Conservation (phyloP, 2,888 invertebrate species). For the Nebria salina region DNA sequence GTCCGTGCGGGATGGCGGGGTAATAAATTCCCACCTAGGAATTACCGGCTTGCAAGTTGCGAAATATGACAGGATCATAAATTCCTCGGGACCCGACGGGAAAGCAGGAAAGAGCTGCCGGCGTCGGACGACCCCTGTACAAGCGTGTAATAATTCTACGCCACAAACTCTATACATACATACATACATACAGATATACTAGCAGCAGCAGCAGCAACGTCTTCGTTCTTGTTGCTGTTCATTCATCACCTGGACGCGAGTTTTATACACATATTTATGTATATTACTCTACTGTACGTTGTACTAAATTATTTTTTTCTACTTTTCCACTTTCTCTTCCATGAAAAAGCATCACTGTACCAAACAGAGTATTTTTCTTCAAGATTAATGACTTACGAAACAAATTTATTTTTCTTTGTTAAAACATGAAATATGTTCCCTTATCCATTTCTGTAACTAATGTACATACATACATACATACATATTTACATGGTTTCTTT, state of each 20-base stretch:
- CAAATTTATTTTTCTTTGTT: background rate
- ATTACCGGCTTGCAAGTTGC: slow-evolving; percentile 70
- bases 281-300: background rate
- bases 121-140: slow-evolving; percentile 14
- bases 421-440: background rate
- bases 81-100: slow-evolving; percentile 61
- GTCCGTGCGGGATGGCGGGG: slow-evolving; percentile 66
- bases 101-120: slow-evolving; percentile 58
- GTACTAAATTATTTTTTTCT: background rate
- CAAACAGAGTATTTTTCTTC: background rate
- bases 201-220: slow-evolving; percentile 51
- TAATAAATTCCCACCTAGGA: slow-evolving; percentile 69
- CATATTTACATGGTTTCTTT: too few relatives aligned
- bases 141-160: slow-evolving; percentile 55
- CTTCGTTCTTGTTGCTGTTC: slow-evolving; percentile 48
- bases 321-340: background rate
- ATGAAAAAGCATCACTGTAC: background rate
- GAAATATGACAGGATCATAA: slow-evolving; percentile 70
- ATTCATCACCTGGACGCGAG: slow-evolving; percentile 14
- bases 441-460: too few relatives aligned
- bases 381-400: background rate
- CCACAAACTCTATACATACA: slow-evolving; percentile 15
- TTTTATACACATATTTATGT: background rate
- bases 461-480: too few relatives aligned
- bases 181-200: too few relatives aligned